Percentiles rank a stretch among this genome's conserved stretches.
phyloP scores from a whole-genome alignment of 2,797 vertebrate genomes.

The Todus mexicanus region DNA sequence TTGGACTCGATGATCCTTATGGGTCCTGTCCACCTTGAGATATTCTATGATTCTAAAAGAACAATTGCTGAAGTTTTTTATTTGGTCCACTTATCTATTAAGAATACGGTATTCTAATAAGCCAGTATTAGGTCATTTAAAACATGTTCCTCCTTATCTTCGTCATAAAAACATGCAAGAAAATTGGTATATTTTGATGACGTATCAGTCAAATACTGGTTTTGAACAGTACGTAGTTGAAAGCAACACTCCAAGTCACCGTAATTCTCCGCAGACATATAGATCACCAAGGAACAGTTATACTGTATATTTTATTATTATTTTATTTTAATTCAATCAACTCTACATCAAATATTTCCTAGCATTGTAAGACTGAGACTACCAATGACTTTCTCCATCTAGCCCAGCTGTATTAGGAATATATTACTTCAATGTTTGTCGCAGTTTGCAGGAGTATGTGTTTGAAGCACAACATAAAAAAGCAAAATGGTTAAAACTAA shows the following conservation, averaged over 20 bases:
- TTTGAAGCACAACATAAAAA: not conserved
- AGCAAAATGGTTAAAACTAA: not conserved
- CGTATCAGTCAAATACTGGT: not conserved
- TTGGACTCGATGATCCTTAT: not conserved
- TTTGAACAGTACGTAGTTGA: not conserved
- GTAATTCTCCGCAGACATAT: not conserved
- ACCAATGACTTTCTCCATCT: not conserved
- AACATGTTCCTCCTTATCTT: not conserved
- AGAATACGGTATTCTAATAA: not conserved
- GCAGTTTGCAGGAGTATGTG: not conserved
- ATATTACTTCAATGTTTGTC: not conserved
- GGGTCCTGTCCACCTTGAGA: not conserved
- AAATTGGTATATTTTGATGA: not conserved
- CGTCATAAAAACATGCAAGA: not conserved
- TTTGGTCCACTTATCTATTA: not conserved
- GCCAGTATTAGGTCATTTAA: not conserved
- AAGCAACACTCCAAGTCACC: not conserved
- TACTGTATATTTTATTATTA: not conserved
- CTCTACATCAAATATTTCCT: not conserved
- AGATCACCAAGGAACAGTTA: not conserved
- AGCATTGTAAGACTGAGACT: not conserved
- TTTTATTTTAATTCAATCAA: not conserved
- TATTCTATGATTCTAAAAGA: not conserved
- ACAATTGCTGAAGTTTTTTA: not conserved
- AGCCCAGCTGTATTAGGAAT: not conserved